Base-by-base conservation (phyloP, 1,140 invertebrate genomes). In the Drosophila littoralis region DNA sequence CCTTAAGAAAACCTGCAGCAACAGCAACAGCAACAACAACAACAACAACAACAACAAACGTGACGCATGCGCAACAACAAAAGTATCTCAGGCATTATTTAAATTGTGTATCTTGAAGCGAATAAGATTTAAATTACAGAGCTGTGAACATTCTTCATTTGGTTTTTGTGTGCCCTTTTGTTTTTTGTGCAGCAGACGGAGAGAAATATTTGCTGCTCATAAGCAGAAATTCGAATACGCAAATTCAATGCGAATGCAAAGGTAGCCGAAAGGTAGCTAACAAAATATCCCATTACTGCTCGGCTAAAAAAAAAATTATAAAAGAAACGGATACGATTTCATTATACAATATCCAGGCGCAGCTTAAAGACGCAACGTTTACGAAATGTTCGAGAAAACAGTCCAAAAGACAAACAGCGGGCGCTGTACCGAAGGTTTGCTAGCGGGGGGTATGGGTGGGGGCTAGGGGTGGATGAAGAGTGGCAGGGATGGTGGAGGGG, bases 281-380 rank as follows among this genome's bases (percentile, higher is more conserved):
- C 67, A 86, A 86, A 89, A 85, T 88, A 86, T 86, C 83, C 55
- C 77, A 79, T 86, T 86, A 79, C 22, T 28, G 2, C 83, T 77
- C 75, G 75, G 77, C 33, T 15, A 43, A 9, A 33, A n/a, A 46
- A 45, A 43, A 5, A 28, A 5, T 28, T 5, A 28, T 28, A 28
- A 28, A 28, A 43, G 73, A 78, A 71, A 77, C 68, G 54, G 52
- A 68, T 54, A 63, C 50, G 67, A 52, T 75, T 75, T 73, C 76
- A 86, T 86, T 86, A 86, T 82, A 86, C 84, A 88, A 86, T 80
- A 45, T 28, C 22, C 45, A 46, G 33, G 28, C 12, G 54, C 33
- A 10, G 51, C 43, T 12, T 57, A 28, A 17, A 78, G 63, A 72
- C 68, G 59, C 67, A 76, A 76, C 68, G 60, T 76, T 76, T 76